phyloP scores from a whole-genome alignment of 2,888 invertebrate species.

The Melieria omissa region DNA sequence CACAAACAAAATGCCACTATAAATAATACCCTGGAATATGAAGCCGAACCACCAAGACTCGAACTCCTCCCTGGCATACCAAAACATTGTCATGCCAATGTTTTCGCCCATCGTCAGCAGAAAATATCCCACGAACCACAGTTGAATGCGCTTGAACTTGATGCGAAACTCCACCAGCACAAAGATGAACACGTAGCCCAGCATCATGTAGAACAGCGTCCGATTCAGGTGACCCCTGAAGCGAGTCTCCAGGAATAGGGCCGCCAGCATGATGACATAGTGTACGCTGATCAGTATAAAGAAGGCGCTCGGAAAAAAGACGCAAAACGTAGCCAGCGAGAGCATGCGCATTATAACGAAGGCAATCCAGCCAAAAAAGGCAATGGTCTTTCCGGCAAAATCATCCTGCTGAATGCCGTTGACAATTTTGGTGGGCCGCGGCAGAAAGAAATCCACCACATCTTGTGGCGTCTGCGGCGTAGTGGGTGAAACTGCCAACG shows the following conservation, averaged over 20 bases:
- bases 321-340: conserved; percentile 76
- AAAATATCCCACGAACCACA: conserved; percentile 78
- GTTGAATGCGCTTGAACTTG: conserved; percentile 77
- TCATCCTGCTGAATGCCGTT: conserved; percentile 82
- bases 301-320: conserved; percentile 74
- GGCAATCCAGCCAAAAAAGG: conserved; percentile 81
- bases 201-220: conserved; percentile 74
- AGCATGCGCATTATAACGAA: conserved; percentile 79
- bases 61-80: conserved; percentile 72
- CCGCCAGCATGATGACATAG: conserved; percentile 74
- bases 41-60: conserved; percentile 79
- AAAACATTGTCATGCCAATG: conserved; percentile 75
- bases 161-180: conserved; percentile 83
- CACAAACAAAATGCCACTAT: conserved; percentile 71
- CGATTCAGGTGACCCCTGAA: conserved; percentile 69
- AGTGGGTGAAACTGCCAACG: conserved; percentile 32
- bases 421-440: conserved; percentile 68
- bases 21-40: conserved; percentile 73
- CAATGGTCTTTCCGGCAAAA: conserved; percentile 74
- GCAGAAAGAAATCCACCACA: conserved; percentile 63
- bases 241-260: conserved; percentile 75
- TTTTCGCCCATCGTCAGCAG: conserved; percentile 75
- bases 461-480: conserved; percentile 51
- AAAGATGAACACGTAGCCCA: conserved; percentile 80
- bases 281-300: conserved; percentile 73